Percentiles rank a stretch among this genome's conserved stretches.
Conservation (phyloP, 1,140 invertebrate species). For the Drosophila nigrodunni region DNA sequence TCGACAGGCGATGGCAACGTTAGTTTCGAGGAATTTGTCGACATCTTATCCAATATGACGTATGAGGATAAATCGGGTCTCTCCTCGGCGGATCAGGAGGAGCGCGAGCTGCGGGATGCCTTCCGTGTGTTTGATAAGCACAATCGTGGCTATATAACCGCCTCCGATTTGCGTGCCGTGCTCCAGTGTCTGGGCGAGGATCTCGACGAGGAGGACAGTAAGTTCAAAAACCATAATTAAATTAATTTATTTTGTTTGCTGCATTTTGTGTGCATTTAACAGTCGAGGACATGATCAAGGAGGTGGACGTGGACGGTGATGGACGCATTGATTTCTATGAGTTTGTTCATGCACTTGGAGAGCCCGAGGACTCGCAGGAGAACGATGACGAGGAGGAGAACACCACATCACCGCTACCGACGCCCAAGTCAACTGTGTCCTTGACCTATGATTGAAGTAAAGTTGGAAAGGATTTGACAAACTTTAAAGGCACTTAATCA, state of each 20-base stretch:
- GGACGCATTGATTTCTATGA: conserved; percentile 95
- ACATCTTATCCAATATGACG: conserved; percentile 93
- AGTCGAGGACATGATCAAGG: conserved; percentile 97
- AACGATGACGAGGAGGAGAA: conserved; percentile 91
- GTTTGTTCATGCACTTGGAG: conserved; percentile 93
- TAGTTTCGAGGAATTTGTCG: conserved; percentile 96
- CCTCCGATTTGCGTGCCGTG: conserved; percentile 92
- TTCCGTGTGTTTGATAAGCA: conserved; percentile 95
- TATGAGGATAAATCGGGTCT: conserved; percentile 86
- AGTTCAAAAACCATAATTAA: conserved; percentile 38
- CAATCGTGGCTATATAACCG: conserved; percentile 93
- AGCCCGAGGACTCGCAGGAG: conserved; percentile 92
- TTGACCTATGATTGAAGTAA: conserved; percentile 66
- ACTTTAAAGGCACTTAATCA: conserved; percentile 11
- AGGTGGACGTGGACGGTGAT: conserved; percentile 95
- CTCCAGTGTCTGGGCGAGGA: conserved; percentile 94
- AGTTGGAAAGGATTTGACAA: not conserved
- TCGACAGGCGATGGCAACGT: conserved; percentile 93
- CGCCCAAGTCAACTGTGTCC: conserved; percentile 75
- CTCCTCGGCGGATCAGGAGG: conserved; percentile 89
- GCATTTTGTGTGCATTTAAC: conserved; percentile 31
- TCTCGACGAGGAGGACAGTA: conserved; percentile 94
- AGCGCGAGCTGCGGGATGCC: conserved; percentile 94
- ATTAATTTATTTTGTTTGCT: conserved; percentile 10
- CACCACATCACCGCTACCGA: conserved; percentile 82